Evolutionary conservation across 2,797 vertebrate genomes (phyloP).

Genomic region (Huso huso): DNA sequence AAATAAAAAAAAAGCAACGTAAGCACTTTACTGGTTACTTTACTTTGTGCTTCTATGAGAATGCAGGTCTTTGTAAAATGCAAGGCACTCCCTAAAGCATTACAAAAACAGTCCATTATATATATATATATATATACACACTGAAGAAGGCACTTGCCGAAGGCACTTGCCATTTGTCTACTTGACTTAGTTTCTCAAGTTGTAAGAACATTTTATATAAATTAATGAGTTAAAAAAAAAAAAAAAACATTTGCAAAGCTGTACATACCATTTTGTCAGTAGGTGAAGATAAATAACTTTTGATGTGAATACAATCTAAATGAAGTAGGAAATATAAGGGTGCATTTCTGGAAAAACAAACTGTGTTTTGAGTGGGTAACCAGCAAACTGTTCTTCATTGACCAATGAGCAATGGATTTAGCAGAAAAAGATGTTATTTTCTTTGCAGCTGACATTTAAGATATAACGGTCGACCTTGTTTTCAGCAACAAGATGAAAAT

Average conservation of each 20-base stretch:
- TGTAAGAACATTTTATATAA: no score
- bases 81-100: no score
- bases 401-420: slow-evolving; percentile 10
- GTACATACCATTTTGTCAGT: slow-evolving; percentile 1
- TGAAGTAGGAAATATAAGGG: neutral
- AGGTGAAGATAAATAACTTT: neutral
- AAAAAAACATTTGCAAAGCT: neutral
- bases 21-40: no score
- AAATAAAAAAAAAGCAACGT: no score
- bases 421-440: slow-evolving; percentile 1
- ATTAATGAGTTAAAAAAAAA: no score
- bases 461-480: slow-evolving; percentile 13
- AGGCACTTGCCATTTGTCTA: no score
- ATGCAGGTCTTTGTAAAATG: no score
- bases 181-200: no score
- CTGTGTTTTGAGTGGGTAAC: neutral
- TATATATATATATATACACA: no score
- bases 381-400: neutral
- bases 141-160: no score
- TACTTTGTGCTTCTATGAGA: no score
- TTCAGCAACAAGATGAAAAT: neutral
- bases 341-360: neutral
- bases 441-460: slow-evolving; percentile 16
- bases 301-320: neutral
- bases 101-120: no score